Evolutionary conservation across 2,888 invertebrate species (phyloP), one percentile per base, ranked within the genome.

Genomic region (Geotrupes spiniger): DNA sequence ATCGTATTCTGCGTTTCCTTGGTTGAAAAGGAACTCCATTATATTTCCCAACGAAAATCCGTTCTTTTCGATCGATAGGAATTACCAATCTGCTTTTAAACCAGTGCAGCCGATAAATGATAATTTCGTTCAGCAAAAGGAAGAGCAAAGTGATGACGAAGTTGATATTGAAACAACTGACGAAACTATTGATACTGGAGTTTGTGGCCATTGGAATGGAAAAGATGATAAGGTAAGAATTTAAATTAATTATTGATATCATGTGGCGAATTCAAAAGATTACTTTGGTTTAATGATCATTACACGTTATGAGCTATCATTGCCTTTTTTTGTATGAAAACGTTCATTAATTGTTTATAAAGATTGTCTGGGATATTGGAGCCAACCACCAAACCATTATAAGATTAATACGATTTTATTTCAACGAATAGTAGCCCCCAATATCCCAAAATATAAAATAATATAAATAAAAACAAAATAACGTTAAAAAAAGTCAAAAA

Each of bases 161-260:
- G 90, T 92, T 8, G 92, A 92, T 64, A 90, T 92, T 56, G 92
- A 92, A 69, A 90, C 90, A 6, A 90, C 89, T 0, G 89, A 89
- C 63, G 90, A 89, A 57, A 87, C 87, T 51, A 64, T 70, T n/a
- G 71, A 74, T 17, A 57, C 66, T 2, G 56, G 63, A n/a, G 36
- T 51, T 4, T 44, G 44, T 12, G 62, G 56, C 39, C 68, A 69
- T 54, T 78, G 78, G 77, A 76, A 76, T 47, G 69, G 76, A 12
- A 77, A 78, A 37, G 72, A 76, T 44, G 77, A 78, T 64, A 74
- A 76, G 71, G 78, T 77, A 61, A 74, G 75, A 64, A 33, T 44
- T 53, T 51, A 39, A 16, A 14, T 17, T 37, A 15, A 37, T 37
- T 11, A 15, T 37, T n/a, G n/a, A n/a, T n/a, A n/a, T n/a, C n/a